Percentiles rank a stretch among this genome's conserved stretches.
These are phyloP conservation scores for Octodon degus DNA, from an alignment of 2,113 vertebrate species.

Conservation along the genomic window DNA sequence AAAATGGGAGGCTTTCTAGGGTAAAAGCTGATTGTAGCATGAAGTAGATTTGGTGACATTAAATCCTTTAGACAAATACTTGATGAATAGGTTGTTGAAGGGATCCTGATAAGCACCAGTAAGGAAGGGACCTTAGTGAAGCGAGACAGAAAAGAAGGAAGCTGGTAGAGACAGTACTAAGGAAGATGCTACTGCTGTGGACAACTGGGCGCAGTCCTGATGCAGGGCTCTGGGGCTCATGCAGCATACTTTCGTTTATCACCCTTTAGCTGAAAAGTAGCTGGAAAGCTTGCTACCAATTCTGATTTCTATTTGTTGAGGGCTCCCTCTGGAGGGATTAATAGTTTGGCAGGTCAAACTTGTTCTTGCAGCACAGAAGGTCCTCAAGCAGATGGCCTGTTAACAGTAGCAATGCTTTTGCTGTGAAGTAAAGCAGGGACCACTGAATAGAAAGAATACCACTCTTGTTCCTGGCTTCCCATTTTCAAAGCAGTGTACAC, in stretches of 20 bases:
- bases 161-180: not conserved
- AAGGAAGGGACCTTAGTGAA: not conserved
- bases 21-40: not conserved
- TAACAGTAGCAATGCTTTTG: not conserved
- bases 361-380: not conserved
- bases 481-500: not conserved
- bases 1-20: not conserved
- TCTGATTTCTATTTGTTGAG: not conserved
- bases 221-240: not conserved
- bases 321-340: too few relatives aligned
- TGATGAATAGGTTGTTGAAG: not conserved
- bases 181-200: not conserved
- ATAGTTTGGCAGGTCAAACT: not conserved
- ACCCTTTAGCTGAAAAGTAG: not conserved
- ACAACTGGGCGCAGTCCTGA: not conserved
- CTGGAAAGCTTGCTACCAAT: not conserved
- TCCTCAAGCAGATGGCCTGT: not conserved
- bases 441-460: not conserved
- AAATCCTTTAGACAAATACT: not conserved
- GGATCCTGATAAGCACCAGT: not conserved
- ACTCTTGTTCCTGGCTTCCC: not conserved
- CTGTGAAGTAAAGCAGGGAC: not conserved
- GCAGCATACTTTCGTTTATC: not conserved
- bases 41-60: not conserved
- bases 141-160: not conserved